These are phyloP conservation scores for Miniopterus natalensis DNA, from an alignment of 2,113 vertebrate genomes.

Conservation along the genomic window DNA sequence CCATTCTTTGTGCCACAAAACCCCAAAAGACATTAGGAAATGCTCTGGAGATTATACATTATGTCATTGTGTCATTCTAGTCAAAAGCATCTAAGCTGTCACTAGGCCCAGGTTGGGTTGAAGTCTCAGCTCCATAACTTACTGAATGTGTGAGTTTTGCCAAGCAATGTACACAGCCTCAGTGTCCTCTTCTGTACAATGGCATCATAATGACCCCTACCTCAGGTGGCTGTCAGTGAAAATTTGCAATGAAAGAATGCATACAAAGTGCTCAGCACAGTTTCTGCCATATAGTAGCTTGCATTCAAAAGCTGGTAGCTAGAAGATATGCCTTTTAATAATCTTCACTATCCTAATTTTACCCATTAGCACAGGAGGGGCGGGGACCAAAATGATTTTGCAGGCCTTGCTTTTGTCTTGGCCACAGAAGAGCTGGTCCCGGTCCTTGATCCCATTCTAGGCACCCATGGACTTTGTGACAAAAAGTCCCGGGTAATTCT, in stretches of 20 bases:
- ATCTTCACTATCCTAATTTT: not conserved
- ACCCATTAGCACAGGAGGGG: not conserved
- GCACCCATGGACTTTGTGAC: not conserved
- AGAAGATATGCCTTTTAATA: not conserved
- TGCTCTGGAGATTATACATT: not conserved
- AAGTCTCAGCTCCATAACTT: not conserved
- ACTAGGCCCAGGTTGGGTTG: not conserved
- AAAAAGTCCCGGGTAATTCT: not conserved
- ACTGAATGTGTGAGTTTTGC: not conserved
- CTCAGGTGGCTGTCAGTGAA: not conserved
- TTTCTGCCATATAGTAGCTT: rapidly evolving
- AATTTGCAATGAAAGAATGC: not conserved
- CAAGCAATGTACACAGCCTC: not conserved
- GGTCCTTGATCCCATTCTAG: not conserved
- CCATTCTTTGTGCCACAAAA: not conserved
- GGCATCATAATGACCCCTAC: not conserved
- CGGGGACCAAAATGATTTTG: not conserved
- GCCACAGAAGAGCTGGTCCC: not conserved
- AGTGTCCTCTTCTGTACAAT: not conserved
- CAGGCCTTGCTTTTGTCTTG: not conserved
- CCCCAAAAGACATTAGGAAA: not conserved
- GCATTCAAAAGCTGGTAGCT: not conserved
- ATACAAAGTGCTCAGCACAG: not conserved
- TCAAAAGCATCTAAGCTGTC: not conserved
- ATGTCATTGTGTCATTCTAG: not conserved